Base-by-base conservation (phyloP, 2,888 invertebrate species). In the Prionchulus punctatus region DNA sequence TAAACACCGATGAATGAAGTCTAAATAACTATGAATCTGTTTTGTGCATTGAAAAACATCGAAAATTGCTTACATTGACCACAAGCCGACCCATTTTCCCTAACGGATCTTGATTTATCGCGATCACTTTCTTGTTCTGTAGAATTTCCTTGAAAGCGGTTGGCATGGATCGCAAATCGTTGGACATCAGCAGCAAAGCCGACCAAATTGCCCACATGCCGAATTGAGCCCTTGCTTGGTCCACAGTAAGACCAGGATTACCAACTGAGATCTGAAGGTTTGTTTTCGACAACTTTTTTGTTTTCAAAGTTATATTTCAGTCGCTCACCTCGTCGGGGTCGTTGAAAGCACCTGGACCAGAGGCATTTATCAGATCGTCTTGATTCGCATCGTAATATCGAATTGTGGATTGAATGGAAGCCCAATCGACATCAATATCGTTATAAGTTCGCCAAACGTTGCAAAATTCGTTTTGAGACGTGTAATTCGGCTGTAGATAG, bases 311-410 rank as follows among this genome's bases (percentile, higher is more conserved):
- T n/a, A n/a, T n/a, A n/a, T n/a, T n/a, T n/a, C n/a, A n/a, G n/a
- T n/a, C n/a, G 36, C 47, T 62, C 64, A 91, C 86, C 92, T 92
- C 92, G 70, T 92, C 92, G 27, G 92, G 92, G 76, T 94, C 92
- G 74, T 92, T 94, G 86, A 89, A 94, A 67, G 89, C 87, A 12
- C 92, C 92, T 1, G 92, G 92, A 2, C 91, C 91, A 30, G 89
- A 90, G 71, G 87, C 85, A 31, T 85, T 82, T 59, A 86, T 85
- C 66, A 92, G 86, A 42, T 79, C 76, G 70, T 90, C 89, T 73
- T 89, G 88, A 76, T 91, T 86, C 72, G 88, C 85, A 60, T 88
- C 91, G 74, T 89, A 92, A 75, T 88, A 91, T 76, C 91, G 86
- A 67, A 92, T 86, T 63, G 92, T 91, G 70, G 81, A 83, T 71